Evolutionary conservation across 2,888 invertebrate genomes (phyloP).

Genomic region (Cephus nigrinus): DNA sequence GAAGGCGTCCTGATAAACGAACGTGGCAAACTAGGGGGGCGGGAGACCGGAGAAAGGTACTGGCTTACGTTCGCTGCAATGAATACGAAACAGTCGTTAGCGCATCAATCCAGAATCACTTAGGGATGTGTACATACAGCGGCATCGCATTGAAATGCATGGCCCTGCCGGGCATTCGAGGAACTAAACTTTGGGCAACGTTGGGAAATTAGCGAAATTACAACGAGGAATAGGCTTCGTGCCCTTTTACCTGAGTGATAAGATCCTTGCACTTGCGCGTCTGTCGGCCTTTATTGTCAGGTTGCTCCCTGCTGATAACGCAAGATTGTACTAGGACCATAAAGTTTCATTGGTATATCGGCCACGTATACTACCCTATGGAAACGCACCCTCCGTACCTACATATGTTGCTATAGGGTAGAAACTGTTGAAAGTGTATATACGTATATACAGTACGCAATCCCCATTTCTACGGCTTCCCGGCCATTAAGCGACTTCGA

Average conservation of each 20-base stretch:
- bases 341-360: constrained; percentile 27
- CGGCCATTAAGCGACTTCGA: not conserved
- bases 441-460: not conserved
- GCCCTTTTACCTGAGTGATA: constrained; percentile 34
- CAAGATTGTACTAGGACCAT: constrained; percentile 43
- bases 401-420: not conserved
- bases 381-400: not conserved
- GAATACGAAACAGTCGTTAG: constrained; percentile 53
- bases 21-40: no score
- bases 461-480: not conserved
- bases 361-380: not conserved
- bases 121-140: constrained; percentile 28
- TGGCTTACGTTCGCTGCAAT: constrained; percentile 24
- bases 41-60: no score
- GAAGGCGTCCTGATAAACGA: no score
- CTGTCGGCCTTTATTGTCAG: constrained; percentile 42
- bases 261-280: constrained; percentile 37
- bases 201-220: constrained; percentile 28
- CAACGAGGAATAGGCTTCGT: constrained; percentile 42
- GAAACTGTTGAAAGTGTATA: not conserved
- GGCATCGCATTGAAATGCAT: constrained; percentile 42
- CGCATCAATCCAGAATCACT: constrained; percentile 48
- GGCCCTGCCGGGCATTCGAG: constrained; percentile 20
- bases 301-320: constrained; percentile 43
- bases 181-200: not conserved